phyloP scores from a whole-genome alignment of 2,797 vertebrate species.

The Nannoperca obscura region DNA sequence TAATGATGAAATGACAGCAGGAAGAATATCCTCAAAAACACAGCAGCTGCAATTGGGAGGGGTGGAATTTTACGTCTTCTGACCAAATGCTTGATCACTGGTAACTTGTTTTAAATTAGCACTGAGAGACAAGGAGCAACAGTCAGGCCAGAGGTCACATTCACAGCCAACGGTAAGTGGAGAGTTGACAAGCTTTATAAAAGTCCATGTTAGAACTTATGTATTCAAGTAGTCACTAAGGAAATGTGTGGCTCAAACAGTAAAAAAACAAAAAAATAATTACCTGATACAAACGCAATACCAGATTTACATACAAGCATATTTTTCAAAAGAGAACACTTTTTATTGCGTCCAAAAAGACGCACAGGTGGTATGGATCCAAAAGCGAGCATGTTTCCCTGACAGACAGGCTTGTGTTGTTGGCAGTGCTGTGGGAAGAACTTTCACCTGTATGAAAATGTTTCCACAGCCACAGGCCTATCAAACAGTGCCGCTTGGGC shows the following conservation, averaged over 20 bases:
- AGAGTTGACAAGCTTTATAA: not conserved
- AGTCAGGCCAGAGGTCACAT: constrained; percentile 11
- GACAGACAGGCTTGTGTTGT: constrained; percentile 6
- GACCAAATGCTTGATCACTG: not conserved
- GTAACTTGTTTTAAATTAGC: constrained; percentile 21
- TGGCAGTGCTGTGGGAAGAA: not conserved
- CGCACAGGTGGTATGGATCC: not conserved
- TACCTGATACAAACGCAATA: not conserved
- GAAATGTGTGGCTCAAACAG: not conserved
- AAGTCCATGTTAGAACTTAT: not conserved
- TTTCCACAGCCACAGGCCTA: not conserved
- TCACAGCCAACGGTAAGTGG: constrained; percentile 14
- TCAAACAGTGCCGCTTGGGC: constrained; percentile 1
- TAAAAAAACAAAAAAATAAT: not conserved
- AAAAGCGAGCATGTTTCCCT: not conserved
- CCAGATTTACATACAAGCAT: not conserved
- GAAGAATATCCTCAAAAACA: constrained; percentile 22
- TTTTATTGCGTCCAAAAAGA: constrained; percentile 12
- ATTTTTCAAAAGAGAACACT: not conserved
- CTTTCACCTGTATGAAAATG: not conserved
- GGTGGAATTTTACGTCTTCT: constrained; percentile 4
- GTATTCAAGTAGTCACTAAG: not conserved
- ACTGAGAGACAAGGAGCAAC: constrained; percentile 16
- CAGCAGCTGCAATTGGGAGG: not conserved
- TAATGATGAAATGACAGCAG: constrained; percentile 24